Base-by-base conservation (phyloP, 2,888 invertebrate species). In the Polylopha cassiicola region DNA sequence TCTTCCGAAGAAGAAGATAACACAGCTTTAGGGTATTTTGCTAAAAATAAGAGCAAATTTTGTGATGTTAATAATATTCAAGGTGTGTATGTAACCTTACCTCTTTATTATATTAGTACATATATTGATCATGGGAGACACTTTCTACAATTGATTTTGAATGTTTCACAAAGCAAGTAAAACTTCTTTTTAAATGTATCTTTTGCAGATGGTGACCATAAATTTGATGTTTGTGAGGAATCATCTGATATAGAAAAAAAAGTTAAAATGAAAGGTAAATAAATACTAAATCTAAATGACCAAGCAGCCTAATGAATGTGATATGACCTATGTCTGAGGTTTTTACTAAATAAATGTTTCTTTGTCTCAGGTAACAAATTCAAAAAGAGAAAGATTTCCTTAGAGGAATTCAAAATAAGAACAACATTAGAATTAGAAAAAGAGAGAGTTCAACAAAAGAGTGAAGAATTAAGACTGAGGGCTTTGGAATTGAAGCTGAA, bases 401-500 rank as follows among this genome's bases (percentile, higher is more conserved):
- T 58, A 47, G 55, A 62, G 46, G 61, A 65, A 18, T 61, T 51
- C 37, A 62, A 60, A 55, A 39, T 53, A n/a, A 58, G 46, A 44
- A 52, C 55, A 21, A 56, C 52, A 44, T 36, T 67, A 45, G 52
- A 50, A 37, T 44, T 67, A 42, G 59, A 68, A 42, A 61, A 58
- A 47, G 60, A 65, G 37, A 57, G 46, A 54, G 50, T 58, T 10
- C 54, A 58, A 16, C 68, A 68, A 34, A 68, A 55, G 37, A 55
- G 39, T 39, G 68, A 68, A 39, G 69, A 68, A 33, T 42, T 68
- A 46, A 55, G 68, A 47, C 47, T 68, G 23, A 55, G 53, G 49
- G 68, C 68, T 7, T 36, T 68, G 16, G 68, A 68, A 32, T 39
- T 68, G 24, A 68, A 68, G 17, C 39, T 68, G 1, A 68, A 65